Evolutionary conservation across 1,140 invertebrate species (phyloP).

Genomic region (honey bee (Apis mellifera)): DNA sequence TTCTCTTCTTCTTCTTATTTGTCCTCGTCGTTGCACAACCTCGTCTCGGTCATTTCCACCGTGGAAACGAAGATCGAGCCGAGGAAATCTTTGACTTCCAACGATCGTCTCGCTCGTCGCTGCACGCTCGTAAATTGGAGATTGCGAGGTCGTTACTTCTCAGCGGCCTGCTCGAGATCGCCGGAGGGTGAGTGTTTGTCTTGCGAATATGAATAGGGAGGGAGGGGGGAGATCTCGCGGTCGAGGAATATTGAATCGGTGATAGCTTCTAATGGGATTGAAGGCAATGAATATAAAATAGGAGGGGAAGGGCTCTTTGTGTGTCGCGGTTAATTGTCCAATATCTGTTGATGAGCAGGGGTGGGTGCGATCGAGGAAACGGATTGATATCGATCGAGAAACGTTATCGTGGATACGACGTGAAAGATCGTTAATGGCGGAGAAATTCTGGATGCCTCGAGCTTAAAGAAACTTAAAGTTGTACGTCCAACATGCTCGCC

Average conservation of each 20-base stretch:
- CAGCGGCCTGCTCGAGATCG: constrained; percentile 48
- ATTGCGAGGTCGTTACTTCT: constrained; percentile 53
- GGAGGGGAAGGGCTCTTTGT: not conserved
- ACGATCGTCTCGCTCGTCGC: constrained; percentile 4
- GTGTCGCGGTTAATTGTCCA: constrained; percentile 9
- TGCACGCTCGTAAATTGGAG: constrained; percentile 56
- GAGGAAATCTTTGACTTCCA: constrained; percentile 54
- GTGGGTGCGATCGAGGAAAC: not conserved
- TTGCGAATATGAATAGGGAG: constrained; percentile 42
- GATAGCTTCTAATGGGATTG: constrained; percentile 48
- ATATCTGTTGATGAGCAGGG: not conserved
- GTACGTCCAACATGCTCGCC: too few species aligned
- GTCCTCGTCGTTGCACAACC: constrained; percentile 67
- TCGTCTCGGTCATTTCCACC: constrained; percentile 67
- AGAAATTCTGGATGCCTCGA: too few species aligned
- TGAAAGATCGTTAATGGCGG: too few species aligned
- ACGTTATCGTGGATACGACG: too few species aligned
- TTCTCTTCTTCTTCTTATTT: constrained; percentile 69
- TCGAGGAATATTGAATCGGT: constrained; percentile 42
- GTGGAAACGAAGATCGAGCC: constrained; percentile 53
- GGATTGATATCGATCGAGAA: not conserved
- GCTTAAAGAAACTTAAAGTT: too few species aligned
- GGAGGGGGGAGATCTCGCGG: not conserved
- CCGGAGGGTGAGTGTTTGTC: constrained; percentile 38
- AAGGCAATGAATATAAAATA: constrained; percentile 39